These are phyloP conservation scores for Triops longicaudatus DNA, from an alignment of 1,140 invertebrate species.

Conservation along the genomic window DNA sequence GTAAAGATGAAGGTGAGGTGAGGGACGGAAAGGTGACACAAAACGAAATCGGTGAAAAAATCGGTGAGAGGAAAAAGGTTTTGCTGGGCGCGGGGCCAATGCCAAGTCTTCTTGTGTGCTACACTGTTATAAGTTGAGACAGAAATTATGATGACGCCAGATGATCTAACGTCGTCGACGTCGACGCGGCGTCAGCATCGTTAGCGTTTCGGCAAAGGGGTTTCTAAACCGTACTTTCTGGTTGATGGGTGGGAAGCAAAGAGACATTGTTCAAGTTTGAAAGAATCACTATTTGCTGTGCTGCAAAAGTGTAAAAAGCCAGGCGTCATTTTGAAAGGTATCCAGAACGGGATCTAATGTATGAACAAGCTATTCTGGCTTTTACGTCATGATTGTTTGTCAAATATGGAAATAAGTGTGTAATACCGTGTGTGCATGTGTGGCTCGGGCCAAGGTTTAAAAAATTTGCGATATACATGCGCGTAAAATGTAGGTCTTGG, in stretches of 20 bases:
- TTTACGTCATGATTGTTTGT: too few relatives aligned
- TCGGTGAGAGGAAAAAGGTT: neutral
- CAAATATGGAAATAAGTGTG: too few relatives aligned
- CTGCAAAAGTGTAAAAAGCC: too few relatives aligned
- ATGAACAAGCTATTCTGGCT: too few relatives aligned
- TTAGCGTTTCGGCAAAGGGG: neutral
- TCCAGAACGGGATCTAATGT: too few relatives aligned
- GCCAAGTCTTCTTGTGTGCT: neutral
- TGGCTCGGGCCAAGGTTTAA: too few relatives aligned
- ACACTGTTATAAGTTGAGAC: slow-evolving; percentile 5
- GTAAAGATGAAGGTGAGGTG: too few relatives aligned
- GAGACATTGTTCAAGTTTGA: neutral
- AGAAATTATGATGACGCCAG: slow-evolving; percentile 8
- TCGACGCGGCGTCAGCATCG: slow-evolving; percentile 1
- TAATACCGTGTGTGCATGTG: too few relatives aligned
- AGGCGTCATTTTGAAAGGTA: too few relatives aligned
- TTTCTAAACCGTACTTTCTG: neutral
- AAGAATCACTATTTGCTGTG: neutral
- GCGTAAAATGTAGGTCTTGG: too few relatives aligned
- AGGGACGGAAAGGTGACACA: too few relatives aligned
- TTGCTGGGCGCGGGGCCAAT: neutral
- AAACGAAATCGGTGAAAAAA: neutral
- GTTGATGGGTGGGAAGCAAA: neutral
- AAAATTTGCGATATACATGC: too few relatives aligned
- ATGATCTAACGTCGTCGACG: slow-evolving; percentile 1